These are phyloP conservation scores for Hyperopisus bebe DNA, from an alignment of 2,113 vertebrate genomes.

Conservation along the genomic window DNA sequence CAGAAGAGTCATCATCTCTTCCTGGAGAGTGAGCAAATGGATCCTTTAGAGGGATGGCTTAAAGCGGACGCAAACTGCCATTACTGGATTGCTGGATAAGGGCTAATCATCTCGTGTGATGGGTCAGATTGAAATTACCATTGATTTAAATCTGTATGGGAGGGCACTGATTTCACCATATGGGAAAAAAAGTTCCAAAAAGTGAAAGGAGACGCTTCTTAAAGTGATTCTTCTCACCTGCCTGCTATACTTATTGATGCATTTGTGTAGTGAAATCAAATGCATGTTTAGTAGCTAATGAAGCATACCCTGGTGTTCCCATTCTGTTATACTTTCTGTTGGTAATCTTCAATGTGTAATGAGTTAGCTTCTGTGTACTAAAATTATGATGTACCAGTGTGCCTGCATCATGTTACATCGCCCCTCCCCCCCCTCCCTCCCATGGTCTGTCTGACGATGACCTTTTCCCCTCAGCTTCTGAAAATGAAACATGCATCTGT, in stretches of 20 bases:
- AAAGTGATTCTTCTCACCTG: neutral
- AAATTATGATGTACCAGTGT: neutral
- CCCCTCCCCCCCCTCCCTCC: neutral
- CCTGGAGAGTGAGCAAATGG: neutral
- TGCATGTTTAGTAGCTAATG: neutral
- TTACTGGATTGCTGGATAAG: neutral
- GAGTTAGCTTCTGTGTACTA: neutral
- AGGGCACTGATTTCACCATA: neutral
- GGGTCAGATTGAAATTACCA: neutral
- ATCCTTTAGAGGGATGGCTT: neutral
- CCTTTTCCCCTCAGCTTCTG: neutral
- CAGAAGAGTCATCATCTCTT: neutral
- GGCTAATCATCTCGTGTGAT: neutral
- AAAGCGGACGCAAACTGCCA: neutral
- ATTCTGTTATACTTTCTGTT: neutral
- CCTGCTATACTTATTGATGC: neutral
- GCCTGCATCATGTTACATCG: neutral
- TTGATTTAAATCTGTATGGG: neutral
- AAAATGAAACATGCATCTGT: neutral
- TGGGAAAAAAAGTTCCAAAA: neutral
- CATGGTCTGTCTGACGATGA: neutral
- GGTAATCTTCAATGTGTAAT: neutral
- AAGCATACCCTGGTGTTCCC: neutral
- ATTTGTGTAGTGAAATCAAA: neutral
- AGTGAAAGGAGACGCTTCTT: neutral